A percentile compares a stretch with the other conserved stretches of the same genome.
phyloP scores from a whole-genome alignment of 2,888 invertebrate genomes.

The Furcula furcula region DNA sequence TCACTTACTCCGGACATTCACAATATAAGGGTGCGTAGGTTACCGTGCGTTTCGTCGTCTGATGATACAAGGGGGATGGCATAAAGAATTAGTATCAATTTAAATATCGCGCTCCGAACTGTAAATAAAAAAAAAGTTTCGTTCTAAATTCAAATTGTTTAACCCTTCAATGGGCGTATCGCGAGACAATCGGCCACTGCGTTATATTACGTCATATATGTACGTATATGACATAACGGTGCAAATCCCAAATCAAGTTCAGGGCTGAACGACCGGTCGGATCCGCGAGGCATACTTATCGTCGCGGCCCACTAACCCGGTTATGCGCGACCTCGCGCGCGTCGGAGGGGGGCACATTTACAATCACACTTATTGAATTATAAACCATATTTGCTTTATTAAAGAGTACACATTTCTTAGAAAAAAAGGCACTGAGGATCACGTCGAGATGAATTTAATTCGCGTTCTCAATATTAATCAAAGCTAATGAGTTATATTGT shows the following conservation, averaged over 20 bases:
- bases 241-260: conserved; percentile 61
- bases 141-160: neutral
- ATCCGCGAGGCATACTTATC: conserved; percentile 43
- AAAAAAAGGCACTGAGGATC: conserved; percentile 8
- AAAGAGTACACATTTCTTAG: conserved; percentile 11
- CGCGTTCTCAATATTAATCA: conserved; percentile 22
- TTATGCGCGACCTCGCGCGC: conserved; percentile 32
- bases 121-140: no score
- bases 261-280: conserved; percentile 57
- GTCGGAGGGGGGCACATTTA: conserved; percentile 15
- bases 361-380: conserved; percentile 14
- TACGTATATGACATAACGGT: conserved; percentile 40
- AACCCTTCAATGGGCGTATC: neutral
- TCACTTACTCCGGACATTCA: no score
- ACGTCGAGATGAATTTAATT: conserved; percentile 19
- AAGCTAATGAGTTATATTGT: conserved; percentile 21
- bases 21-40: no score
- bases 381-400: conserved; percentile 13
- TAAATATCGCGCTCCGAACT: no score
- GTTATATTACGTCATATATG: conserved; percentile 17
- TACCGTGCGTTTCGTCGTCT: no score
- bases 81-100: no score
- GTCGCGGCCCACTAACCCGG: conserved; percentile 49
- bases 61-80: no score
- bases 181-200: neutral